Evolutionary conservation across 2,888 invertebrate species (phyloP).

Genomic region (Clepsis dumicolana): DNA sequence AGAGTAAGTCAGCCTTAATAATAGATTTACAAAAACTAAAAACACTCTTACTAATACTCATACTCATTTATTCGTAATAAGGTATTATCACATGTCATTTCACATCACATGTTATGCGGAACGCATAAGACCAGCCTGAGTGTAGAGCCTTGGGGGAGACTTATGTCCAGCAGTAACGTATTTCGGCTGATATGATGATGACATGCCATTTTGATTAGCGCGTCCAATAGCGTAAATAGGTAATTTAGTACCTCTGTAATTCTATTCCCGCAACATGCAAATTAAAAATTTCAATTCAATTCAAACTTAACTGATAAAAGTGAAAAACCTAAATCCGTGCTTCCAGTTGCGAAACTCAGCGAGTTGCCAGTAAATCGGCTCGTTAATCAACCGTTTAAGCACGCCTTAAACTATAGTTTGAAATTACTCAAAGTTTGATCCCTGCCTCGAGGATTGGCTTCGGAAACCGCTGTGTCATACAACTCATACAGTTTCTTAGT

Average conservation of each 20-base stretch:
- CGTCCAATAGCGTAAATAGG: too few species aligned
- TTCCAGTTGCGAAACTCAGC: constrained; percentile 56
- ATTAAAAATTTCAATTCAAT: constrained; percentile 1
- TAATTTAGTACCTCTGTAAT: background rate
- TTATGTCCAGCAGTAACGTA: too few species aligned
- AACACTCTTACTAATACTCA: too few species aligned
- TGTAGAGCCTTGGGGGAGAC: too few species aligned
- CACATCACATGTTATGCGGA: too few species aligned
- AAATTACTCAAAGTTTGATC: constrained; percentile 58
- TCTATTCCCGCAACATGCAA: background rate
- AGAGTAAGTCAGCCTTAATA: too few species aligned
- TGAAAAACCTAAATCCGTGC: constrained; percentile 20
- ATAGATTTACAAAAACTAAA: too few species aligned
- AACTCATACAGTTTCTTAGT: background rate
- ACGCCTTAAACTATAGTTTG: constrained; percentile 67
- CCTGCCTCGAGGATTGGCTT: constrained; percentile 14
- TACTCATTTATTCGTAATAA: too few species aligned
- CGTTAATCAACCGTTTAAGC: constrained; percentile 74
- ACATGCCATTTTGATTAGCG: too few species aligned
- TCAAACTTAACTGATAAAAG: constrained; percentile 3
- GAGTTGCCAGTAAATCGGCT: constrained; percentile 61
- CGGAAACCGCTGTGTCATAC: constrained; percentile 22
- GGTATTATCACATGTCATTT: too few species aligned
- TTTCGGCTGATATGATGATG: too few species aligned
- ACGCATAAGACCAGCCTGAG: too few species aligned